These are phyloP conservation scores for Seriola rivoliana DNA, from an alignment of 2,113 vertebrate species.

Conservation along the genomic window DNA sequence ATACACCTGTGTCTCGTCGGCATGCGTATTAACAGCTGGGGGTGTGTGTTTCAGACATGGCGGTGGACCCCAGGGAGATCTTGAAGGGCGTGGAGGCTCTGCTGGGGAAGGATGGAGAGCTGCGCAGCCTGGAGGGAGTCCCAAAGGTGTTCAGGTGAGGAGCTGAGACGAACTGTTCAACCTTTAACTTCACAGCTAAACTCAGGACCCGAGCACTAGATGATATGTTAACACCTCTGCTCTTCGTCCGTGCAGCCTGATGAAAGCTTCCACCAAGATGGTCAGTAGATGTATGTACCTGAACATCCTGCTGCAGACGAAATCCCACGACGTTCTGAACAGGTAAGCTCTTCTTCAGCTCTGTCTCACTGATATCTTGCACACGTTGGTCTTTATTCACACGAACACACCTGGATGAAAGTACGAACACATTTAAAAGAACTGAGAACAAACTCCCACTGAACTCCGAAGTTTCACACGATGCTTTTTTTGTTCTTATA, in stretches of 20 bases:
- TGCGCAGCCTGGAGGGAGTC: conserved; percentile 92
- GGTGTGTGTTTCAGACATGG: conserved; percentile 86
- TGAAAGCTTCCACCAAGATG: conserved; percentile 97
- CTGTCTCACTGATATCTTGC: not conserved
- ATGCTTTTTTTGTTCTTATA: too few relatives aligned
- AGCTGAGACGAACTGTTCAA: not conserved
- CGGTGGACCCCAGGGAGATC: conserved; percentile 95
- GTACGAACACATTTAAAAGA: too few relatives aligned
- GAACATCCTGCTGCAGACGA: conserved; percentile 95
- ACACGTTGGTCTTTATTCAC: too few relatives aligned
- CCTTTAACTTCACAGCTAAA: not conserved
- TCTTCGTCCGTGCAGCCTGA: conserved; percentile 83
- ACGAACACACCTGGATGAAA: too few relatives aligned
- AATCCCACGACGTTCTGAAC: conserved; percentile 89
- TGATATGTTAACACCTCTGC: not conserved
- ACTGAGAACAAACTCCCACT: too few relatives aligned
- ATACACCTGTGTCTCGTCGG: not conserved
- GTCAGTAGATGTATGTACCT: conserved; percentile 97
- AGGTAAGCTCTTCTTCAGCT: conserved; percentile 81
- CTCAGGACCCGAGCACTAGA: not conserved
- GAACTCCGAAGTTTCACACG: too few relatives aligned
- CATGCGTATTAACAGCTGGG: not conserved
- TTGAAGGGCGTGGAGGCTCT: conserved; percentile 93
- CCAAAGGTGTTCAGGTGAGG: conserved; percentile 93
- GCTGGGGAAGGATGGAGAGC: conserved; percentile 93